Base-by-base conservation (phyloP, 2,888 invertebrate genomes). In the Eulithis testata region DNA sequence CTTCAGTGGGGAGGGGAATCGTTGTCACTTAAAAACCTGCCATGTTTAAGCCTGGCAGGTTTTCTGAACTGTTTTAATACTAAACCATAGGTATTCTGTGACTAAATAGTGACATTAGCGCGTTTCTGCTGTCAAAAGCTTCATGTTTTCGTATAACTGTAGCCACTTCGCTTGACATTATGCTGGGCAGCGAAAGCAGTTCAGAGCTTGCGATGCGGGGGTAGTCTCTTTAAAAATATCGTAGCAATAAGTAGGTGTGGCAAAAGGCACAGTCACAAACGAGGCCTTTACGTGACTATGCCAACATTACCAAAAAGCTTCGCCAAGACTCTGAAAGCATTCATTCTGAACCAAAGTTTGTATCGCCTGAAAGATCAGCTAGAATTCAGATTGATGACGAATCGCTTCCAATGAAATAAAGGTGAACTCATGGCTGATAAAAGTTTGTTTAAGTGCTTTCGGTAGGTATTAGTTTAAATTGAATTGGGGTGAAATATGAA, bases 341-440 rank as follows among this genome's bases (percentile, higher is more conserved):
- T 76, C 68, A 71, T 73, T 76, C 71, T 63, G 60, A 55, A 63
- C 64, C 56, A 66, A 72, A 63, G 66, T 70, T 70, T 65, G 57
- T 79, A 80, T 82, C 80, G 75, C 68, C 59, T 62, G 50, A 69
- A 65, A 67, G 72, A 76, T 78, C 75, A 73, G 69, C 69, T 49
- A 37, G 27, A 74, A 73, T 71, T 72, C 70, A 72, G 66, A 76
- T 74, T 77, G 76, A 78, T 77, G 74, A 73, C 73, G 70, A 68
- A 70, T 72, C 69, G 66, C 68, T 72, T 74, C 71, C 66, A 63
- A 47, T 45, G 55, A 66, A 71, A 66, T 65, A 65, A 57, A 62
- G 57, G 61, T 58, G 61, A 61, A 27, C 31, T 31, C 37, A 31
- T 40, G 12, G 55, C n/a, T 36, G 62, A 43, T 62, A 43, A 56